Base-by-base conservation (phyloP, 2,888 invertebrate species). In the Tortricodes alternella region DNA sequence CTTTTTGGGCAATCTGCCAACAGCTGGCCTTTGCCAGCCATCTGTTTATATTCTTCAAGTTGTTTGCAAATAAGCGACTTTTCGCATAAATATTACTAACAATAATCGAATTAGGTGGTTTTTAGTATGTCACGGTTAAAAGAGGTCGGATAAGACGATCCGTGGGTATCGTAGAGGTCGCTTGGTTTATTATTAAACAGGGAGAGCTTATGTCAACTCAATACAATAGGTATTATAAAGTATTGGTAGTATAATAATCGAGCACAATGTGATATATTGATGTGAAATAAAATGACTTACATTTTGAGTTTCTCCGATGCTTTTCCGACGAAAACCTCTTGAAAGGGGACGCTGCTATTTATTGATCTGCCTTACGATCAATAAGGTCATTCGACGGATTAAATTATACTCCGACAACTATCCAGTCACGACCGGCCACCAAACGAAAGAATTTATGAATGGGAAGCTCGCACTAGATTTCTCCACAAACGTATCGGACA, bases 391-490 rank as follows among this genome's bases (percentile, higher is more conserved):
- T 32, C 51, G 51, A 37, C 11, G 34, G 16, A 43, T 11, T 34
- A 53, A 24, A 16, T 29, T 27, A 24, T 19, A 15, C 43, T 34
- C 44, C 29, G 29, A 32, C 29, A 19, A 43, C 11, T 27, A 24
- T 35, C 43, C 27, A 46, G 73, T 76, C 80, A 78, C 92, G 89
- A 80, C 62, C 70, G 71, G 68, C 74, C 76, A 76, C 70, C 68
- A 83, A 87, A 79, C 83, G 85, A 85, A 83, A 79, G 79, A 78
- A 73, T 71, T 86, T 83, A 87, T 88, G 87, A 89, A 89, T 89
- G 89, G 76, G 73, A 75, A 67, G 71, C 71, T 71, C 72, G 74
- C 73, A 74, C 75, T 77, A 74, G 74, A 76, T 78, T 73, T 74
- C 64, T 75, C 74, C 67, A 71, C 70, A 67, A 76, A 74, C 72